Evolutionary conservation across 2,113 vertebrate species (phyloP), one percentile per base, ranked within the genome.

Genomic region (Anguilla rostrata): DNA sequence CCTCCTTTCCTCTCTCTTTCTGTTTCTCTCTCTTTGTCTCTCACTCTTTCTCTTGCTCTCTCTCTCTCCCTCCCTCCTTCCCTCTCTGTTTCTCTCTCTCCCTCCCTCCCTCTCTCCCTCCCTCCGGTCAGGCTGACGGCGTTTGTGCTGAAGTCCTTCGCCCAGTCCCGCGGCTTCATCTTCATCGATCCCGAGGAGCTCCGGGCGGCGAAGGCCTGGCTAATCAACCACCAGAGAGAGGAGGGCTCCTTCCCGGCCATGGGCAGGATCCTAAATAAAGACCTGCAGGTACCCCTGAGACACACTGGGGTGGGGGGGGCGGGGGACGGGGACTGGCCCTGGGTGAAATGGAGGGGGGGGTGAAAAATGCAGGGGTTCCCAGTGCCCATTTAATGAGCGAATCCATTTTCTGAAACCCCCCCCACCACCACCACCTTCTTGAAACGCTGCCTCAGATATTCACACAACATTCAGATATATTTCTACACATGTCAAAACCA

Each of bases 111-210:
- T 53, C 11, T 53, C 49, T 53, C 49, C 12, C 49, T 53, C 11
- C 49, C 49, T 53, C 49, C 11, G 49, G 49, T 53, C 92, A 99
- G 98, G 98, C 95, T 98, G 88, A 98, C 98, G 0, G 97, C 98
- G 4, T 98, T 98, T 91, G 98, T 99, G 84, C 94, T 98, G 83
- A 98, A 98, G 94, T 98, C 97, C 85, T 98, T 99, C 43, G 96
- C 98, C 34, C 98, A 98, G 92, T 98, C 98, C 0, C 96, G 95
- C n/a, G 96, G 95, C 49, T 98, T 98, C 93, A 97, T 98, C 94
- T 99, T 97, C 92, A 97, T 98, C 53, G 98, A 98, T 87, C 97
- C 96, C 0, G 95, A 95, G 88, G 98, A 99, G 86, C 95, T 99
- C 78, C 92, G 90, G 9, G 94, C 96, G 1, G 96, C 98, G 87